These are phyloP conservation scores for Parazoanthus swiftii DNA, from an alignment of 92 coral and sea anemone genomes.

Conservation along the genomic window DNA sequence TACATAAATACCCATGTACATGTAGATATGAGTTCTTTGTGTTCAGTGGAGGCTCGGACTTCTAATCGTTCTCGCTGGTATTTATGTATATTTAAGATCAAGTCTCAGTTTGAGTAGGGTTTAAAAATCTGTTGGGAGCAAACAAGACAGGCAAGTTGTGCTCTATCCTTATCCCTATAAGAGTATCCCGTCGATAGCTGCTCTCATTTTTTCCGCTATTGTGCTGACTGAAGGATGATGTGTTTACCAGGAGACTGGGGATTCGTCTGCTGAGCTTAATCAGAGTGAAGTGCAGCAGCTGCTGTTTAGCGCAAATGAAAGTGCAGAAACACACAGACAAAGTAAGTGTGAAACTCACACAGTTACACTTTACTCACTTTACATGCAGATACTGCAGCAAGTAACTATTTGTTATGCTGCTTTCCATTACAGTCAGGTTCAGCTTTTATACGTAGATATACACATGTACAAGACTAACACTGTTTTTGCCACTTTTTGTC, in stretches of 20 bases:
- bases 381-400: too few species aligned
- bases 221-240: slow-evolving; percentile 1
- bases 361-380: too few species aligned
- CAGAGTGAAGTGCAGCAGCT: slow-evolving; percentile 85
- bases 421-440: background rate
- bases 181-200: background rate
- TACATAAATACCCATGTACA: too few species aligned
- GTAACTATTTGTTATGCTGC: background rate
- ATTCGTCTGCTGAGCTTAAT: slow-evolving; percentile 62
- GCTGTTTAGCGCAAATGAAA: slow-evolving; percentile 68
- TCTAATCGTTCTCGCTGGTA: too few species aligned
- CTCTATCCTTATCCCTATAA: background rate
- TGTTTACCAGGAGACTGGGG: slow-evolving; percentile 62
- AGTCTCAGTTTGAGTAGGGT: background rate
- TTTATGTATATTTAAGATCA: too few species aligned
- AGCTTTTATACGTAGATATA: too few species aligned
- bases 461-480: too few species aligned
- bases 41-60: too few species aligned
- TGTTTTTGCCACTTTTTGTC: too few species aligned
- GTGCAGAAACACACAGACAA: slow-evolving; percentile 77
- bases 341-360: slow-evolving; percentile 53
- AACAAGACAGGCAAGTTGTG: background rate
- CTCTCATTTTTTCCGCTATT: background rate
- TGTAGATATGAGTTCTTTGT: too few species aligned
- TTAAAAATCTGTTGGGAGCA: background rate